A percentile compares a stretch with the other conserved stretches of the same genome.
These are phyloP conservation scores for Neuroscelio doddi DNA, from an alignment of 2,888 invertebrate species.

Conservation along the genomic window DNA sequence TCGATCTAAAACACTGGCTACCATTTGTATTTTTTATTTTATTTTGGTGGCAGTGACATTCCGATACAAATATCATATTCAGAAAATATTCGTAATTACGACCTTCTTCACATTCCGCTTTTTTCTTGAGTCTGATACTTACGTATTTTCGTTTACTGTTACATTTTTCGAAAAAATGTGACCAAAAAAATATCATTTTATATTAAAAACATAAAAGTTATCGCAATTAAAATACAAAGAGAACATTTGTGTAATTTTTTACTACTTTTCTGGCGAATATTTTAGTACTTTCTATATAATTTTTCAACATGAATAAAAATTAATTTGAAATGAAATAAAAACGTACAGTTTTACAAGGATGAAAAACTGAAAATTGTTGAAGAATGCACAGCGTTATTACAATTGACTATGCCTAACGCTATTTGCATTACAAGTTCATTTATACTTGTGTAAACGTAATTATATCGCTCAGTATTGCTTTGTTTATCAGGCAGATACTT, in stretches of 20 bases:
- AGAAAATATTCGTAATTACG: slow-evolving; percentile 26
- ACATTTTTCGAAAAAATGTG: no score
- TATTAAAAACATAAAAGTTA: no score
- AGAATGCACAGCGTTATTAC: slow-evolving; percentile 62
- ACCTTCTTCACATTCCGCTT: slow-evolving; percentile 37
- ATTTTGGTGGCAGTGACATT: slow-evolving; percentile 50
- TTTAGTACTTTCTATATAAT: no score
- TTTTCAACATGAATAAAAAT: no score
- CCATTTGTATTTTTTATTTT: slow-evolving; percentile 15
- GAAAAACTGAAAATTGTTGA: slow-evolving; percentile 43
- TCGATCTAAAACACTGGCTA: neutral
- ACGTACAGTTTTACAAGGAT: no score
- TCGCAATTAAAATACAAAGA: no score
- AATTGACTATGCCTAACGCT: slow-evolving; percentile 64
- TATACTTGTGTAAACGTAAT: slow-evolving; percentile 36
- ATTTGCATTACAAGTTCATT: slow-evolving; percentile 25
- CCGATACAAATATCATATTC: slow-evolving; percentile 18
- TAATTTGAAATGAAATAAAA: no score
- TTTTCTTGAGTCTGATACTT: slow-evolving; percentile 12
- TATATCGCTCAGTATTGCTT: slow-evolving; percentile 66
- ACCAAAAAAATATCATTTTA: no score
- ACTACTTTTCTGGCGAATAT: no score
- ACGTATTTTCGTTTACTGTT: slow-evolving; percentile 44
- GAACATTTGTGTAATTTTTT: no score
- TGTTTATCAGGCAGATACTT: slow-evolving; percentile 65